phyloP scores from a whole-genome alignment of 2,888 invertebrate genomes.

The Chrysopilus asiliformis region DNA sequence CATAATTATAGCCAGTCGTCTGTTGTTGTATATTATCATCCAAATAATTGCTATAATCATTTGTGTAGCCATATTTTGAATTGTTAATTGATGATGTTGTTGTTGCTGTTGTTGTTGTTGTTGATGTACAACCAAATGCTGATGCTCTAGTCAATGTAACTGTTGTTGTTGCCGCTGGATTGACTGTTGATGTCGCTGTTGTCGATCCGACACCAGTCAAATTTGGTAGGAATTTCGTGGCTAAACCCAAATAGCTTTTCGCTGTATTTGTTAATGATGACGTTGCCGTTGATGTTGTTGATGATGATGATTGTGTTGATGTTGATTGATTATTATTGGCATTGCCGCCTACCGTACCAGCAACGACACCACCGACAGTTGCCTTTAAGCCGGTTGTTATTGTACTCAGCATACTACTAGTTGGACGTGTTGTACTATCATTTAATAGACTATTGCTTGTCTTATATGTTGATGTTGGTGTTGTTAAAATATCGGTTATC shows the following conservation, averaged over 20 bases:
- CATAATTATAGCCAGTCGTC: too few relatives aligned
- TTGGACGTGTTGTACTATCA: too few relatives aligned
- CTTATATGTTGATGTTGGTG: neutral
- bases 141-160: neutral
- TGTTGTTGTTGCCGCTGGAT: conserved; percentile 10
- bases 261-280: conserved; percentile 12
- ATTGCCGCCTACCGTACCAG: conserved; percentile 1
- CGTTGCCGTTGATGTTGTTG: conserved; percentile 2
- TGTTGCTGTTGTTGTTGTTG: neutral
- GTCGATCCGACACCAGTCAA: conserved; percentile 7
- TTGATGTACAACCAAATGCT: too few relatives aligned
- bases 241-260: conserved; percentile 12
- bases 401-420: conserved; percentile 6
- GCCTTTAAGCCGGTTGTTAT: conserved; percentile 11
- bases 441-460: too few relatives aligned
- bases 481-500: neutral
- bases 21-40: too few relatives aligned
- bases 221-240: conserved; percentile 13
- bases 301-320: neutral
- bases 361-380: conserved; percentile 11
- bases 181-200: conserved; percentile 6
- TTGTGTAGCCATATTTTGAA: too few relatives aligned
- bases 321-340: neutral
- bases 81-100: conserved; percentile 9
- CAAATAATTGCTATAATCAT: too few relatives aligned